These are phyloP conservation scores for Galendromus occidentalis DNA, from an alignment of 1,140 invertebrate species.

Conservation along the genomic window DNA sequence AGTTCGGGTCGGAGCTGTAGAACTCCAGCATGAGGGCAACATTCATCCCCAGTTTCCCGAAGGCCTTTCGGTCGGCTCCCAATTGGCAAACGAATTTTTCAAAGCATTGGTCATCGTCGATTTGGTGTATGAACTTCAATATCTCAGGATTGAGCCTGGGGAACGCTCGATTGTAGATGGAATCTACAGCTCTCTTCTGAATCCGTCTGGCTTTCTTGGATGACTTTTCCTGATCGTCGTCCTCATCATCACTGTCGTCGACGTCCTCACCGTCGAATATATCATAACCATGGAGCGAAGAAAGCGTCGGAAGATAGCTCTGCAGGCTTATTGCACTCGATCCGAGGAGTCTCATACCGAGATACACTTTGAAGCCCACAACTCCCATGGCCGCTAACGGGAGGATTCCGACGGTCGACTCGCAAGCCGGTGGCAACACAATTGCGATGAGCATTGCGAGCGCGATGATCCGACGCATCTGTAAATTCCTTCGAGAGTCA, in stretches of 20 bases:
- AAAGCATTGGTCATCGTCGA: conserved; percentile 2
- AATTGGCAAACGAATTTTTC: not conserved
- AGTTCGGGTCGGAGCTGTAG: not conserved
- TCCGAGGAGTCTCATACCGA: not conserved
- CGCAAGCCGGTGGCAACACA: too few species aligned
- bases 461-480: too few species aligned
- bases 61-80: not conserved
- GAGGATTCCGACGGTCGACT: not conserved
- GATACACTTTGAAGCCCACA: not conserved
- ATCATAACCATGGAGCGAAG: not conserved
- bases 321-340: not conserved
- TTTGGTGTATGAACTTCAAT: not conserved
- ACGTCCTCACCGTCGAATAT: not conserved
- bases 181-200: not conserved
- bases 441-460: too few species aligned
- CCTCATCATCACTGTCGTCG: not conserved
- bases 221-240: not conserved
- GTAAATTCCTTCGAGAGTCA: too few species aligned
- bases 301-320: not conserved
- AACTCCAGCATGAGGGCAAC: not conserved
- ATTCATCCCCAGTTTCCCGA: not conserved
- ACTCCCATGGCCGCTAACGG: not conserved
- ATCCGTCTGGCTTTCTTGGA: not conserved
- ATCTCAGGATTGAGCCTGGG: not conserved
- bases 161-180: not conserved